Base-by-base conservation (phyloP, 1,140 invertebrate species). In the Hyles euphorbiae region DNA sequence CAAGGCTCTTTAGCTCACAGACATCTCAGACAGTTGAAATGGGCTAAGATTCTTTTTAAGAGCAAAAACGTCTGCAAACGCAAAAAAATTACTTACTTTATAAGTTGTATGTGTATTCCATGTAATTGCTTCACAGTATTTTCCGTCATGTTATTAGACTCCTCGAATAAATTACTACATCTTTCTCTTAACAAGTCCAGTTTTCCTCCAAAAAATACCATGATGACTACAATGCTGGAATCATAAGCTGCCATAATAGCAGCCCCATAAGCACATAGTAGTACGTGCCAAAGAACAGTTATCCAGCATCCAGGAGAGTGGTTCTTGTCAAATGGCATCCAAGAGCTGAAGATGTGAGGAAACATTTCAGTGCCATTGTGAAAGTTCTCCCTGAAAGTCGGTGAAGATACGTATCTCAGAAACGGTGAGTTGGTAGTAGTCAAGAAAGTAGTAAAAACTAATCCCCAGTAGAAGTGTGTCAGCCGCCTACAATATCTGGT, bases 191-290 rank as follows among this genome's bases (percentile, higher is more conserved):
- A 57, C 6, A 88, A 48, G 11, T 88, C 76, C 12, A 88, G 50
- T 49, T 79, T 84, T 10, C 80, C 83, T 33, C 77, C 74, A 59
- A 88, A 83, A 54, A 82, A 86, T n/a, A 84, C 73, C 74, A 88
- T 75, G 2, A 79, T 65, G 0, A 83, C 79, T 3, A 88, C 61
- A 6, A 76, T 58, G 22, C 53, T 75, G 0, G 76, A 72, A 45
- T 88, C 84, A 59, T 78, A 88, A 5, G 77, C 65, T 2, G 71
- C 69, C 76, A 86, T 78, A 33, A 80, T 70, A 9, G 56, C 40
- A 48, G 66, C 74, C 10, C 84, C 84, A 53, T 76, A 78, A 2
- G 63, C 62, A 59, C 74, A 81, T 1, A 81, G 10, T 5, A 65
- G 22, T 7, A 62, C 56, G 51, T 87, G 84, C 65, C 72, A 78